These are phyloP conservation scores for Silurus aristotelis DNA, from an alignment of 2,797 vertebrate species.

Conservation along the genomic window DNA sequence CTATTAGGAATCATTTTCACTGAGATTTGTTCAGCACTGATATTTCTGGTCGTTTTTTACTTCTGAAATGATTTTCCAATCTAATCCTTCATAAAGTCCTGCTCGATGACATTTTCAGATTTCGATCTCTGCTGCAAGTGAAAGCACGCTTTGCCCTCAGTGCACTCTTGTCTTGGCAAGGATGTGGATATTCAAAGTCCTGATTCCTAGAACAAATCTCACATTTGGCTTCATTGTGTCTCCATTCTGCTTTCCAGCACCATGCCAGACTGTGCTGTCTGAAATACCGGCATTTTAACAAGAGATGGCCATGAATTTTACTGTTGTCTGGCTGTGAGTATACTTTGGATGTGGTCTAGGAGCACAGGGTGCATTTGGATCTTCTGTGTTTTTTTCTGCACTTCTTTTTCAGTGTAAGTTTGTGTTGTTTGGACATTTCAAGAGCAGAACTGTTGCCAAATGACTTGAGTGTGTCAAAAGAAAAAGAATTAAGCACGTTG, in stretches of 20 bases:
- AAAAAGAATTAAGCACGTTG: not conserved
- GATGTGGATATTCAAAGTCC: not conserved
- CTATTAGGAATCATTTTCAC: not conserved
- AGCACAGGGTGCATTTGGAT: slow-evolving; percentile 40
- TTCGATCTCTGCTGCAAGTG: not conserved
- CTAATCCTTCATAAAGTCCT: not conserved
- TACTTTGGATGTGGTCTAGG: slow-evolving; percentile 24
- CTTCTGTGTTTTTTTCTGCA: not conserved
- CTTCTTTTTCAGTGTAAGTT: slow-evolving; percentile 9
- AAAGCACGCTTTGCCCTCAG: slow-evolving; percentile 49
- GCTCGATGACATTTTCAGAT: not conserved
- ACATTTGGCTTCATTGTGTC: slow-evolving; percentile 48
- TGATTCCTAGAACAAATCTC: slow-evolving; percentile 44
- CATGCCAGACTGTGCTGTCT: slow-evolving; percentile 53
- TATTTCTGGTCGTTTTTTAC: not conserved
- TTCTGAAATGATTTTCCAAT: not conserved
- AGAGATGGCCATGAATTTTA: slow-evolving; percentile 49
- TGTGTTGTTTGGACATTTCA: slow-evolving; percentile 28
- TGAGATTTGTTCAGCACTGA: not conserved
- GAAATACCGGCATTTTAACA: slow-evolving; percentile 50
- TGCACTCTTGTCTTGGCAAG: slow-evolving; percentile 54
- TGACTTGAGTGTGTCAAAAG: not conserved
- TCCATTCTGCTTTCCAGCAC: slow-evolving; percentile 24
- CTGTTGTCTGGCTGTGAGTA: slow-evolving; percentile 18
- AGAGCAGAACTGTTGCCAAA: not conserved